Evolutionary conservation across 2,888 invertebrate species (phyloP).

Genomic region (Eurytoma adleriae): DNA sequence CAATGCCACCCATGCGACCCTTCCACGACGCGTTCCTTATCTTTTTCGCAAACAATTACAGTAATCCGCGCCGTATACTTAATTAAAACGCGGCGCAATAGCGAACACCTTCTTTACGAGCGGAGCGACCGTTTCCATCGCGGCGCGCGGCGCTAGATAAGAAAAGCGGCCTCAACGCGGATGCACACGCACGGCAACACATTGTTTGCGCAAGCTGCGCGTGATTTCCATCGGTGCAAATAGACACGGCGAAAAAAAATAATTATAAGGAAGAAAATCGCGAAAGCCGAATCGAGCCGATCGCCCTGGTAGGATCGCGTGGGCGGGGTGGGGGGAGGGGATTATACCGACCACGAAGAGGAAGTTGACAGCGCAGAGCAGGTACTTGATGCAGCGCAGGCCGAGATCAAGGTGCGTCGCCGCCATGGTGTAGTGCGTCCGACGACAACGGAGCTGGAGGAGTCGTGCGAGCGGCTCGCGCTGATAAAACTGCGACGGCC

Average conservation of each 20-base stretch:
- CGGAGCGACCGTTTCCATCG: too few relatives aligned
- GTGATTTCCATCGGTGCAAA: neutral
- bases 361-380: conserved; percentile 83
- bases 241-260: neutral
- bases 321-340: too few relatives aligned
- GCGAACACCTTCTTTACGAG: too few relatives aligned
- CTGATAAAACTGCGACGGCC: neutral
- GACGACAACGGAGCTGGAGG: neutral
- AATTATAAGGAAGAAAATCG: too few relatives aligned
- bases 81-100: too few relatives aligned
- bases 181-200: neutral
- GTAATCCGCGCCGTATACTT: too few relatives aligned
- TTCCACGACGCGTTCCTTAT: too few relatives aligned
- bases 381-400: conserved; percentile 82
- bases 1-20: too few relatives aligned
- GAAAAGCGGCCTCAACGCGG: neutral
- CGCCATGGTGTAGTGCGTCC: conserved; percentile 65
- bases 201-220: neutral
- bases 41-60: too few relatives aligned
- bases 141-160: too few relatives aligned
- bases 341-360: conserved; percentile 80
- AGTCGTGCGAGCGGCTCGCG: neutral
- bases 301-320: too few relatives aligned
- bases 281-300: too few relatives aligned
- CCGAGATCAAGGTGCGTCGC: conserved; percentile 78